Evolutionary conservation across 2,797 vertebrate species (phyloP).

Genomic region (Gymnothorax javanicus): DNA sequence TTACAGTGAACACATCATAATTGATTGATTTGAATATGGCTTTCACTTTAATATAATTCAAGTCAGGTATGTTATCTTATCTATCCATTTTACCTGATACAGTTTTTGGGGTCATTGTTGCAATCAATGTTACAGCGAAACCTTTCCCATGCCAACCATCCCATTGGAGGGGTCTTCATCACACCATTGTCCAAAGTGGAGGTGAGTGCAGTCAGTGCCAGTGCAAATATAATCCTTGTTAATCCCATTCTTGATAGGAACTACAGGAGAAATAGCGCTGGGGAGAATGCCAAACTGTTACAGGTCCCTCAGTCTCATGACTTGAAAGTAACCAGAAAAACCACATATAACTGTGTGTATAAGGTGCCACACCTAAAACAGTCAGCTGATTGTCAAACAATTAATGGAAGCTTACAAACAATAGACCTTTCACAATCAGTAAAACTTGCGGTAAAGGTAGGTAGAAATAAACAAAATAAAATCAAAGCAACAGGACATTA

Average conservation of each 20-base stretch:
- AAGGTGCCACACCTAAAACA: not conserved
- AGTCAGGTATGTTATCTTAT: not conserved
- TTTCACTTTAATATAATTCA: not conserved
- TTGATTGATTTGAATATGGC: not conserved
- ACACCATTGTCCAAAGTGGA: conserved; percentile 85
- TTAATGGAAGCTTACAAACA: not conserved
- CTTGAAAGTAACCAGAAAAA: not conserved
- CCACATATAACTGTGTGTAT: not conserved
- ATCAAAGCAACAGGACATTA: not conserved
- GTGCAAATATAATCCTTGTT: conserved; percentile 38
- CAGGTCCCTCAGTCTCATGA: not conserved
- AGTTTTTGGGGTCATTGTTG: conserved; percentile 81
- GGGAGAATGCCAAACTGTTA: not conserved
- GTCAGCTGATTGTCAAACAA: not conserved
- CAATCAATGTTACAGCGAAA: conserved; percentile 89
- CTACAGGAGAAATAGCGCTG: not conserved
- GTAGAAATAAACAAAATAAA: not conserved
- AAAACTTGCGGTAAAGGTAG: not conserved
- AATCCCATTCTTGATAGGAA: conserved; percentile 40
- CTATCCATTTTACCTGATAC: conserved; percentile 77
- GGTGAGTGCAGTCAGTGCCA: conserved; percentile 49
- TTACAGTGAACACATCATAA: not conserved
- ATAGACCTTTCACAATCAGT: not conserved
- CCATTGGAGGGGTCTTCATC: conserved; percentile 88
- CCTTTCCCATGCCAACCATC: conserved; percentile 93